Evolutionary conservation across 2,113 vertebrate species (phyloP), one percentile per base, ranked within the genome.

Genomic region (Ictalurus furcatus): DNA sequence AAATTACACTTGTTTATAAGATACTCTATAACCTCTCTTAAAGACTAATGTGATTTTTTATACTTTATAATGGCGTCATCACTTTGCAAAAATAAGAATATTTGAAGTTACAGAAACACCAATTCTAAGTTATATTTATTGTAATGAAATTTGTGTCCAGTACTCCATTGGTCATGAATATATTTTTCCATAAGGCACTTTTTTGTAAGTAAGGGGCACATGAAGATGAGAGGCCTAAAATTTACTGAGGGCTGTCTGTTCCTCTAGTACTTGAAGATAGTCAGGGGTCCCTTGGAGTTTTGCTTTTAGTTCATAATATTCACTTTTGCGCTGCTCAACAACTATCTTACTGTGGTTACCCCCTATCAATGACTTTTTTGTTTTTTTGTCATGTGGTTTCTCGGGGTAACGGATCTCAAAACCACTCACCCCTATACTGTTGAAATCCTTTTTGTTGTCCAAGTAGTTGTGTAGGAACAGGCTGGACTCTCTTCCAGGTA

Each of bases 261-360:
- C 98, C 94, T 99, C 98, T 84, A 99, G 97, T 94, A 99, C 98
- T 97, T 99, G 98, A 92, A 99, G 96, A 95, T 99, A 99, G 96
- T 99, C 98, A 88, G 98, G 98, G 40, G 97, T 97, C 93, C 97
- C 97, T 95, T 99, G 98, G 94, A 99, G 97, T 94, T 99, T 99
- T 90, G 98, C 97, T 96, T 98, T 99, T 84, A 99, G 96, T 97
- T 99, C 98, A 90, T 98, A 99, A 96, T 98, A 99, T 90, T 99
- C 98, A 91, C 97, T 97, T 95, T 99, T 99, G 90, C 98, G 97
- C 94, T 98, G 98, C 93, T 99, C 98, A 93, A 99, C 97, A 89
- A 99, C 96, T 86, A 99, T 99, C 95, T 99, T 99, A 96, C 97
- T 98, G 93, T 99, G 98, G 94, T 99, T 99, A 67, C 97, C 98